These are phyloP conservation scores for Tribolium castaneum DNA, from an alignment of 1,140 invertebrate species.

Conservation along the genomic window DNA sequence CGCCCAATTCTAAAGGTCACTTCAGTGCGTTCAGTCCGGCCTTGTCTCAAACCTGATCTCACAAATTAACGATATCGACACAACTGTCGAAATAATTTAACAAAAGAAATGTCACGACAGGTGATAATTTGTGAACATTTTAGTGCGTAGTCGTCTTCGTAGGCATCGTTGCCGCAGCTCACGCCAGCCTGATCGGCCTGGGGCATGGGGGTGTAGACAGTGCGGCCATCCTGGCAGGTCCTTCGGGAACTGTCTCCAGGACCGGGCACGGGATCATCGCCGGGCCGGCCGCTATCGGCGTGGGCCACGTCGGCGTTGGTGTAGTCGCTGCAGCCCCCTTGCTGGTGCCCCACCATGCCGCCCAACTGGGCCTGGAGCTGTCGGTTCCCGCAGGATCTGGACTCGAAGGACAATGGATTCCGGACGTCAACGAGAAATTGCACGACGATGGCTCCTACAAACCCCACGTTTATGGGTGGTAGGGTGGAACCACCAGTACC, in stretches of 20 bases:
- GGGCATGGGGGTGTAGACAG: not conserved
- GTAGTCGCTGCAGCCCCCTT: not conserved
- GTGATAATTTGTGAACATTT: conserved; percentile 8
- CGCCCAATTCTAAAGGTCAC: conserved; percentile 30
- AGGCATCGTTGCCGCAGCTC: conserved; percentile 40
- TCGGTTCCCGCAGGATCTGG: conserved; percentile 47
- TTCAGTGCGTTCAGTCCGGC: not conserved
- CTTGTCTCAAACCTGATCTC: conserved; percentile 16
- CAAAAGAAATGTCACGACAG: not conserved
- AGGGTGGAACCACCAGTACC: not conserved
- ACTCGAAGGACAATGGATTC: conserved; percentile 56
- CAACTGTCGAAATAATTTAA: not conserved
- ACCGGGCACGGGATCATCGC: conserved; percentile 3
- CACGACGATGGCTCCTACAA: conserved; percentile 58
- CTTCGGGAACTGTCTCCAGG: conserved; percentile 39
- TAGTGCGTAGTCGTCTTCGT: conserved; percentile 46
- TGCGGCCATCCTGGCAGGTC: conserved; percentile 41
- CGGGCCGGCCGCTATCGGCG: not conserved
- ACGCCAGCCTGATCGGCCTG: conserved; percentile 21
- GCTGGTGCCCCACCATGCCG: not conserved
- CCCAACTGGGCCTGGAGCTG: not conserved
- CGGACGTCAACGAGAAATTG: conserved; percentile 54
- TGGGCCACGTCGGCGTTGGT: not conserved
- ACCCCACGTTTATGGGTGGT: conserved; percentile 46
- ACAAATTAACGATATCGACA: conserved; percentile 9